Base-by-base conservation (phyloP, 2,113 vertebrate species). In the Pomatorhinus ruficollis region DNA sequence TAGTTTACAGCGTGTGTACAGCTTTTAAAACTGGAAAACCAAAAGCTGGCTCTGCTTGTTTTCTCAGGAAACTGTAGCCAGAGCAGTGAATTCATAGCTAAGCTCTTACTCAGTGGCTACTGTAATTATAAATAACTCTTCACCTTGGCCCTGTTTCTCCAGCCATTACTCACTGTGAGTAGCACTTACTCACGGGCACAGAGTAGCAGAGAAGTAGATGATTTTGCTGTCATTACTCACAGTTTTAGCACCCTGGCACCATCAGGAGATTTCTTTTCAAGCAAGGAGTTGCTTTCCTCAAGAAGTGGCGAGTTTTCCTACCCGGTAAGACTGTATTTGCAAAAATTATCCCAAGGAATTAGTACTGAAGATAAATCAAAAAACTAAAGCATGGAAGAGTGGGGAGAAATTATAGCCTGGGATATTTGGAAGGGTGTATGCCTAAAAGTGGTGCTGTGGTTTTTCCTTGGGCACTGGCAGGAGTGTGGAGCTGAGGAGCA, bases 61-160 rank as follows among this genome's bases (percentile, higher is more conserved):
- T 96, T 96, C 93, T 97, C 90, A 91, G 19, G 11, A 93, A 92
- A 69, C 82, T 65, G 57, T 94, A 76, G 83, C 92, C 93, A 94
- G 92, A 83, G 88, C 86, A 95, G 85, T 92, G 91, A 93, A 95
- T 96, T 94, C 96, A 89, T 94, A 93, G 83, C 90, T 75, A 22
- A 93, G 88, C 11, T 6, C 83, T 94, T 94, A 94, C 80, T 96
- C 95, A 90, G 76, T 90, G 94, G 92, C 93, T 91, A 90, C 95
- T 83, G 68, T 71, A 72, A 72, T 94, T 95, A 93, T 96, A 97
- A 97, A 94, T 94, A 97, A 90, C 96, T 77, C 57, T 74, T 70
- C 92, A 87, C 86, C 90, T 90, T 94, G 93, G 86, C 92, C 92
- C 90, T 75, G 69, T 42, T 94, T 89, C 90, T 93, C 24, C 61